Conservation (phyloP, 1,140 invertebrate genomes). For the Lasioglossum albipes region DNA sequence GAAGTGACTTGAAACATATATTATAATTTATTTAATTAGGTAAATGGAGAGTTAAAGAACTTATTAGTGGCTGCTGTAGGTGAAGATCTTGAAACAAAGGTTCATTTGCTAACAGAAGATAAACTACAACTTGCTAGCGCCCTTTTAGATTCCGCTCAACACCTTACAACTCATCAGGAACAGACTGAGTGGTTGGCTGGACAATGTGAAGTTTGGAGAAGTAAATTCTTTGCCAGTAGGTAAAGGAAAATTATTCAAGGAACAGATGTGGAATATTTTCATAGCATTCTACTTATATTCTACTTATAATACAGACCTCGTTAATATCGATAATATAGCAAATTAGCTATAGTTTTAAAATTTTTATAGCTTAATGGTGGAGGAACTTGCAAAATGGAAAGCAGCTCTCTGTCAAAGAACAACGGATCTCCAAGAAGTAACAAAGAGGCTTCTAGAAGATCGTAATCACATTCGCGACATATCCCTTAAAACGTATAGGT, state of each 20-base stretch:
- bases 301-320: neutral
- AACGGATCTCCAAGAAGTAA: constrained; percentile 87
- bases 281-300: neutral
- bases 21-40: constrained; percentile 79
- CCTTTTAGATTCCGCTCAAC: constrained; percentile 90
- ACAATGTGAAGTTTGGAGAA: constrained; percentile 97
- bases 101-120: constrained; percentile 94
- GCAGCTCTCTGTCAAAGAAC: constrained; percentile 88
- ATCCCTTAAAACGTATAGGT: constrained; percentile 85
- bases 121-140: constrained; percentile 92
- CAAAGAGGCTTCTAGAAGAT: constrained; percentile 88
- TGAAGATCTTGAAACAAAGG: constrained; percentile 93
- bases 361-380: constrained; percentile 88
- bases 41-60: constrained; percentile 95
- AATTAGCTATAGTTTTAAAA: neutral
- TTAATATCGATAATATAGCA: neutral
- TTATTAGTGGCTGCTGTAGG: constrained; percentile 95
- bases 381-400: constrained; percentile 93
- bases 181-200: constrained; percentile 95
- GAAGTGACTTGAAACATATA: neutral
- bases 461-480: constrained; percentile 85
- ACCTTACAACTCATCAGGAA: constrained; percentile 92
- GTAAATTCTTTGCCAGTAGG: constrained; percentile 96
- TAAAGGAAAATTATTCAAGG: constrained; percentile 68
- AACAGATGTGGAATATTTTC: neutral